Percentiles rank a stretch among this genome's conserved stretches.
phyloP scores from a whole-genome alignment of 2,797 vertebrate species.

The Rhinatrema bivittatum region DNA sequence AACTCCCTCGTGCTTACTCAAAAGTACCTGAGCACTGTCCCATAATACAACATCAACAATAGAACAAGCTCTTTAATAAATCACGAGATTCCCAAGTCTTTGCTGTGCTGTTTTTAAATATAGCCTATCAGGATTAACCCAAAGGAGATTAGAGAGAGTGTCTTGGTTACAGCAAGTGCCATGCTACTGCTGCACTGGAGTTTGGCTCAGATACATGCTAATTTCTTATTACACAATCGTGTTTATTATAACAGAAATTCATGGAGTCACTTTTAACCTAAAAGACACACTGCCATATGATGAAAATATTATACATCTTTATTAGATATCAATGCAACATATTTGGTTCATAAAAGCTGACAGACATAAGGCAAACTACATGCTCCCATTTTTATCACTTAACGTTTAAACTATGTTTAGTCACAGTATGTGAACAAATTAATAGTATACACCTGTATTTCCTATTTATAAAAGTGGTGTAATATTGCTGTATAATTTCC shows the following conservation, averaged over 20 bases:
- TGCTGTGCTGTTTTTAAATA: no score
- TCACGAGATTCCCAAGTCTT: no score
- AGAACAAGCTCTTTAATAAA: no score
- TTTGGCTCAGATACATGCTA: no score
- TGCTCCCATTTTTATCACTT: not conserved
- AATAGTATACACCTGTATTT: conserved; percentile 4
- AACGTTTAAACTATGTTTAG: conserved; percentile 12
- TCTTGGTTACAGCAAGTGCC: no score
- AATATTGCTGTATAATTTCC: conserved; percentile 5
- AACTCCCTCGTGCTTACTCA: no score
- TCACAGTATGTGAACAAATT: conserved; percentile 21
- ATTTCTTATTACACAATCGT: conserved; percentile 33
- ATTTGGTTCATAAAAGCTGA: conserved; percentile 43
- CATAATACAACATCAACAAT: no score
- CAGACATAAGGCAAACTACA: conserved; percentile 8
- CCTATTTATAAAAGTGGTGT: conserved; percentile 11
- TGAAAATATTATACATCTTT: conserved; percentile 41
- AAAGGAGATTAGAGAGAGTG: no score
- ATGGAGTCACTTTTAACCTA: conserved; percentile 36
- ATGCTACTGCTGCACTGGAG: no score
- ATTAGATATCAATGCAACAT: conserved; percentile 23
- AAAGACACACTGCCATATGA: conserved; percentile 32
- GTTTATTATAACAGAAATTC: conserved; percentile 52
- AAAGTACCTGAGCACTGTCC: no score
- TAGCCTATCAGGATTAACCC: no score